These are phyloP conservation scores for Hassar affinis DNA, from an alignment of 2,113 vertebrate genomes.

Conservation along the genomic window DNA sequence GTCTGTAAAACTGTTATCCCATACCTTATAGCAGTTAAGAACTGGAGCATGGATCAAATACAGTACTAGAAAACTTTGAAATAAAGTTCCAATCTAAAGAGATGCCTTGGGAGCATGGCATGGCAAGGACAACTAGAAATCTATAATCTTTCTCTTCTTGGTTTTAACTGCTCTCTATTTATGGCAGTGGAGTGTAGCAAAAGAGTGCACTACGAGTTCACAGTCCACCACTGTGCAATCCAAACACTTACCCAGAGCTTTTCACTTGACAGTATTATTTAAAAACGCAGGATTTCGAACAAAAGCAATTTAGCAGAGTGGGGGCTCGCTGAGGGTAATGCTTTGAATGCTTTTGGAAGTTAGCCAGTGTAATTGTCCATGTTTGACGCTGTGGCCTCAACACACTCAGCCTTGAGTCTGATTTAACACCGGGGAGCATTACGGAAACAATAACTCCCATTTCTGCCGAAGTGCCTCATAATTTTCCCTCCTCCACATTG, in stretches of 20 bases:
- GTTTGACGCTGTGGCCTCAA: slow-evolving; percentile 55
- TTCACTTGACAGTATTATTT: slow-evolving; percentile 75
- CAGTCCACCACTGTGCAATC: slow-evolving; percentile 64
- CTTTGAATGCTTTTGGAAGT: slow-evolving; percentile 62
- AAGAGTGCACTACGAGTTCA: slow-evolving; percentile 58
- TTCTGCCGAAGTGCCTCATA: slow-evolving; percentile 61
- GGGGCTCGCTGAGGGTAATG: slow-evolving; percentile 66
- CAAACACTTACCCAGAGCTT: slow-evolving; percentile 69
- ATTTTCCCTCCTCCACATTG: slow-evolving; percentile 18
- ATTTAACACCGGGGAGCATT: slow-evolving; percentile 51
- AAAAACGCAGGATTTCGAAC: slow-evolving; percentile 70
- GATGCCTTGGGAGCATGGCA: neutral
- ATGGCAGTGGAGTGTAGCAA: slow-evolving; percentile 60
- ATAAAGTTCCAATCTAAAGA: neutral
- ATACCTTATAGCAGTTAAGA: neutral
- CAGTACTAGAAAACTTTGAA: neutral
- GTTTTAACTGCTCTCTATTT: neutral
- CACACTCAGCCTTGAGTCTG: neutral
- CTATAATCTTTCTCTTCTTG: neutral
- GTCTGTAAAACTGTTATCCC: neutral
- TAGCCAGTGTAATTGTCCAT: slow-evolving; percentile 55
- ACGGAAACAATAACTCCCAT: slow-evolving; percentile 58
- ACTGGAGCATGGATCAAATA: neutral
- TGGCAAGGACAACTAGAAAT: no score
- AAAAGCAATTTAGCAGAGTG: slow-evolving; percentile 75